phyloP scores from a whole-genome alignment of 2,888 invertebrate genomes.

The Octodonta nipae region DNA sequence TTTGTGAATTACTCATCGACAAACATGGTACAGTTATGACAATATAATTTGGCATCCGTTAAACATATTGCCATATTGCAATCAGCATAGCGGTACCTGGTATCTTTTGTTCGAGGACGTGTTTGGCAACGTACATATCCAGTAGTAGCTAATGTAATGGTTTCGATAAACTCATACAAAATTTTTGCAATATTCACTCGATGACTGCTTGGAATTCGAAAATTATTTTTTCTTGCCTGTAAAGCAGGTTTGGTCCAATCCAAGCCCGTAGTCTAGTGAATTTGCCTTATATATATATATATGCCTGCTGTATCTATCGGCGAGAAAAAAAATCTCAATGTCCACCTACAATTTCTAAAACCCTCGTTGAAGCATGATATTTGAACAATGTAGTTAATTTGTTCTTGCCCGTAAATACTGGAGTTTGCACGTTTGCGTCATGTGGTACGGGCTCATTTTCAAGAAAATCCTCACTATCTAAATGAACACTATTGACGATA shows the following conservation, averaged over 20 bases:
- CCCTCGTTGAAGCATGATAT: constrained; percentile 1
- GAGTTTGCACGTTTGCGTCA: neutral
- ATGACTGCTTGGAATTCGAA: constrained; percentile 1
- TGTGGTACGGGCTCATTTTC: neutral
- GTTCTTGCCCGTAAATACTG: constrained; percentile 1
- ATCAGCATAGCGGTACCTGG: constrained; percentile 1
- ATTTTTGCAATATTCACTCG: neutral
- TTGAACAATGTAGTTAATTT: neutral
- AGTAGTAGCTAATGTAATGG: neutral
- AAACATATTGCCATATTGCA: no score
- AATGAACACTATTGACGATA: constrained; percentile 1
- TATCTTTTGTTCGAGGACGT: constrained; percentile 1
- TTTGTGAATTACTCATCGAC: neutral
- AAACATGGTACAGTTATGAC: constrained; percentile 1
- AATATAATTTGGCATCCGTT: constrained; percentile 1
- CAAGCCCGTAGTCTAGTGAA: neutral
- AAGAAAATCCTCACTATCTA: constrained; percentile 1
- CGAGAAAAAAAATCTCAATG: constrained; percentile 1
- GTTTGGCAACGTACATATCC: constrained; percentile 1
- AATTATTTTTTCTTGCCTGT: neutral
- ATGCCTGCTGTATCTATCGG: neutral
- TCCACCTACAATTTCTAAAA: neutral
- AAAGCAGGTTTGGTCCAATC: neutral
- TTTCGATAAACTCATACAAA: neutral
- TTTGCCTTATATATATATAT: neutral